phyloP scores from a whole-genome alignment of 2,113 vertebrate genomes.

The Clarias batrachus region DNA sequence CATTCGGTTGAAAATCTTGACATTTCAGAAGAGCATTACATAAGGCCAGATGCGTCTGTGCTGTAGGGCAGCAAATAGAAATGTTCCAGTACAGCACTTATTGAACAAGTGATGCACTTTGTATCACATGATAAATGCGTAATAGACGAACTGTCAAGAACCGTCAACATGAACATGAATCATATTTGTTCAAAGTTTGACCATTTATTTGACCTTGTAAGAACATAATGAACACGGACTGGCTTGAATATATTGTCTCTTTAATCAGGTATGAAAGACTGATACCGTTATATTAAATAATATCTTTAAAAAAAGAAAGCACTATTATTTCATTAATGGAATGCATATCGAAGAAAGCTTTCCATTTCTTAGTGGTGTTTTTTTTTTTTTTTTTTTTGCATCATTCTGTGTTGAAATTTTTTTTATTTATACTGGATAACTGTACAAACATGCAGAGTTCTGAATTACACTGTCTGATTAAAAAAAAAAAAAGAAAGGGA shows the following conservation, averaged over 20 bases:
- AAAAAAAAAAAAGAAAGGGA: too few species aligned
- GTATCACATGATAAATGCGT: background rate
- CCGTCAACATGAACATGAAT: background rate
- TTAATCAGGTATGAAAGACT: background rate
- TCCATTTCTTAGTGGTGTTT: too few species aligned
- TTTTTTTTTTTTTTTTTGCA: too few species aligned
- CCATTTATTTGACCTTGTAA: background rate
- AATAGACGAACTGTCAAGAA: background rate
- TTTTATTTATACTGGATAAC: background rate
- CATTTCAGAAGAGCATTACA: background rate
- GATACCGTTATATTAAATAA: background rate
- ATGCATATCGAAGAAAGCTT: background rate
- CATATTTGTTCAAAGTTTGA: background rate
- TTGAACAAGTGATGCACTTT: background rate
- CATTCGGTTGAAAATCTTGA: background rate
- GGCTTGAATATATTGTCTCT: background rate
- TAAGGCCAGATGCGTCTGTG: background rate
- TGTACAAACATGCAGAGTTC: background rate
- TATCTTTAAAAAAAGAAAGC: background rate
- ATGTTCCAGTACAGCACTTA: background rate
- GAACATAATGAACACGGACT: background rate
- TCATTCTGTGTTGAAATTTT: too few species aligned
- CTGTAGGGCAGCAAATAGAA: background rate
- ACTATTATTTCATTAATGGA: background rate
- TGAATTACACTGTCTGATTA: background rate